Base-by-base conservation (phyloP, 2,113 vertebrate species). In the Cyanoramphus novaezelandiae region DNA sequence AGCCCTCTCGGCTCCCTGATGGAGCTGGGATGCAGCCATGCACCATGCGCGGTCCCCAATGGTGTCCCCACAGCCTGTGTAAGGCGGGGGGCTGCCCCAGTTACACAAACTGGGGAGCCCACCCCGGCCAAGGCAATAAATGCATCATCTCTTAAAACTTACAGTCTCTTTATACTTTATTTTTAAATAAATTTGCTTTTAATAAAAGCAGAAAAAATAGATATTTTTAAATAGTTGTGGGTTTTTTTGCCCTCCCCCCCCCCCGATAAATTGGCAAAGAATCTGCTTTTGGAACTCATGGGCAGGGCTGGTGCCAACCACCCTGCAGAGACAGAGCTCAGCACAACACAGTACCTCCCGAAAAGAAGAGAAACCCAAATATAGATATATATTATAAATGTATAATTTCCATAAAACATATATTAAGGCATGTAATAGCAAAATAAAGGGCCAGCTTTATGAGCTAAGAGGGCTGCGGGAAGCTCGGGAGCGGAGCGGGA, bases 351-450 rank as follows among this genome's bases (percentile, higher is more conserved):
- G 95, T 90, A 79, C 92, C 86, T 92, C 88, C 68, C 85, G 82
- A 90, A 97, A 94, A 93, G 93, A 85, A 81, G 82, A 95, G 94
- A 95, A 91, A 94, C 93, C 69, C 94, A 82, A 90, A 97, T 93
- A 97, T 97, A 96, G 91, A 96, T 93, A 96, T 86, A 93, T 95
- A 84, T 97, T 95, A 89, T 94, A 96, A 97, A 95, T 88, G 97
- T 96, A 92, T 88, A 96, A 97, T 97, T 97, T 97, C 86, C 97
- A 97, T 94, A 95, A 97, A 98, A 98, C 98, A 98, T 98, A 98
- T 97, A 98, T 98, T 98, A 98, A 98, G 98, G 98, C 98, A 98
- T 98, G 98, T 98, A 94, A 96, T 97, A 98, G 97, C 97, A 98
- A 98, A 97, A 98, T 97, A 98, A 97, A 98, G 97, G 97, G 92